Evolutionary conservation across 1,140 invertebrate genomes (phyloP), one percentile per base, ranked within the genome.

Genomic region (Drosophila nebulosa): DNA sequence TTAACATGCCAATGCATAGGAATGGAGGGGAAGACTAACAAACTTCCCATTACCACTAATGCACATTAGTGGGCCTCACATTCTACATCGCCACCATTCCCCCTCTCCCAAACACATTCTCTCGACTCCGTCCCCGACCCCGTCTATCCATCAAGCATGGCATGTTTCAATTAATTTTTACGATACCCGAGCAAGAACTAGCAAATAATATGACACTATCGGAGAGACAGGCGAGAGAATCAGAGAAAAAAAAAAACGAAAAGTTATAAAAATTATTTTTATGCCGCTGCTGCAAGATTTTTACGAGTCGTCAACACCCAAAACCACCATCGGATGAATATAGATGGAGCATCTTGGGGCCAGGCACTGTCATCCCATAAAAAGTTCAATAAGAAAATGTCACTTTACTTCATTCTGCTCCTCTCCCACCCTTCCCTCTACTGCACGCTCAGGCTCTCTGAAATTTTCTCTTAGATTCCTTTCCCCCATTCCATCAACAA

Each of bases 211-310:
- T 68, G 69, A 72, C 69, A 72, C 69, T 46, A 35, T 53, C 21
- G 21, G 60, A 58, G 30, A 57, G 52, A 64, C 62, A 64, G 42
- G 5, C 30, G 39, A 57, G 24, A 21, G 5, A 21, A 22, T 32
- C 52, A 26, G 30, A n/a, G 22, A 16, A 16, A 35, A 7, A 62
- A 59, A 46, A 30, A 50, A 50, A 32, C 3, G 27, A 50, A 77
- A 78, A 78, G 79, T 78, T 79, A 78, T 84, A 75, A 74, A 66
- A 83, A 84, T 83, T 75, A 83, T 84, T 84, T 84, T 83, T 79
- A 84, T 75, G 71, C 60, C 42, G 32, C 58, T 16, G n/a, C 6
- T 26, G 14, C 52, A 51, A 78, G 69, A 81, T 70, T 74, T 81
- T 81, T 78, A 83, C 79, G 79, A 78, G 58, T 69, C 42, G 39